Evolutionary conservation across 2,113 vertebrate species (phyloP).

Genomic region (Natator depressus): DNA sequence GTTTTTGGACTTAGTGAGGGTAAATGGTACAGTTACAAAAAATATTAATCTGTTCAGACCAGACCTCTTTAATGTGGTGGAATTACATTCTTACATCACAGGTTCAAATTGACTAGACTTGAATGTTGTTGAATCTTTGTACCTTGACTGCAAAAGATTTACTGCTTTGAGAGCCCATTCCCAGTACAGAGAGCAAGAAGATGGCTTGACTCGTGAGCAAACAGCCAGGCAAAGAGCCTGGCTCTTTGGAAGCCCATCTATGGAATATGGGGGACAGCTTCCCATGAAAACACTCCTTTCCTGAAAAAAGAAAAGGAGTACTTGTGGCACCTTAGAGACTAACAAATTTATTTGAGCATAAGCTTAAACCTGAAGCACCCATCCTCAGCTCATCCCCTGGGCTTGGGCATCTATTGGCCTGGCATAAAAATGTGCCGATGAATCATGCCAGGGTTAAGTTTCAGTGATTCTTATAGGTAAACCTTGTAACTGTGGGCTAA

Average conservation of each 20-base stretch:
- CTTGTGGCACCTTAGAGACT: no score
- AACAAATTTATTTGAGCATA: no score
- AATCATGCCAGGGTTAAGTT: background rate
- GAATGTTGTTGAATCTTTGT: background rate
- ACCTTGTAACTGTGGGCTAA: background rate
- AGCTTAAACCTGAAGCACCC: background rate
- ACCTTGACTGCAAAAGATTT: background rate
- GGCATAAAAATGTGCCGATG: background rate
- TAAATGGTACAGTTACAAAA: background rate
- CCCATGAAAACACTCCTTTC: background rate
- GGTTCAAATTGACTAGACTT: background rate
- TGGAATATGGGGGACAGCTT: background rate
- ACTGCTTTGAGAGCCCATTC: background rate
- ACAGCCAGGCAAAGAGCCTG: background rate
- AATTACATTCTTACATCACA: background rate
- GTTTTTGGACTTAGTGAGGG: background rate
- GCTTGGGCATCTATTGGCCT: background rate
- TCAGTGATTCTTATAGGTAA: background rate
- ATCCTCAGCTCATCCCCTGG: background rate
- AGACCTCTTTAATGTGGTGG: background rate
- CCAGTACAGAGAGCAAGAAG: background rate
- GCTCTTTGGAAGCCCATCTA: background rate
- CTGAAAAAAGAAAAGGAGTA: background rate
- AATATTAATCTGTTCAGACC: background rate
- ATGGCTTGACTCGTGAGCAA: background rate